Percentiles rank a stretch among this genome's conserved stretches.
These are phyloP conservation scores for Acleris laterana DNA, from an alignment of 2,888 invertebrate species.

Conservation along the genomic window DNA sequence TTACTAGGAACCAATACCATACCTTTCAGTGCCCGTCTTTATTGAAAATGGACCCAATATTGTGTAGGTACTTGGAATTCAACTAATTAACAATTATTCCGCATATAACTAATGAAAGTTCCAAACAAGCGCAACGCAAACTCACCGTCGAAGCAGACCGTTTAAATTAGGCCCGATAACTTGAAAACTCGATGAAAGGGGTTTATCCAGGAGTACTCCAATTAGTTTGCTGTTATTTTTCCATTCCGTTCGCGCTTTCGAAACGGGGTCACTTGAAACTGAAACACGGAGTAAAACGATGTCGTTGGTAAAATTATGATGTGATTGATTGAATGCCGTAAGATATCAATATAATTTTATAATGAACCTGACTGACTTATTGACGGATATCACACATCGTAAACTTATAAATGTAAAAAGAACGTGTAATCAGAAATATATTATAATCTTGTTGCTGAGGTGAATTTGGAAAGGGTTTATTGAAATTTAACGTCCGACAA, in stretches of 20 bases:
- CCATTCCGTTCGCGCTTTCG: conserved; percentile 66
- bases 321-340: not conserved
- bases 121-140: conserved; percentile 61
- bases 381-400: no score
- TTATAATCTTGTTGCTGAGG: no score
- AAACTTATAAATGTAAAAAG: no score
- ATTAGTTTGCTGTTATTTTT: conserved; percentile 84
- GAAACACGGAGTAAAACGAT: conserved; percentile 19
- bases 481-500: no score
- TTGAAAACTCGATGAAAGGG: conserved; percentile 79
- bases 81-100: conserved; percentile 9
- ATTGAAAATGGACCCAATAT: no score
- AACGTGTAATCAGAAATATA: no score
- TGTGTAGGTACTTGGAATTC: no score
- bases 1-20: no score
- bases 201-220: conserved; percentile 78
- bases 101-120: conserved; percentile 51
- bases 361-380: not conserved
- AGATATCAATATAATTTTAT: not conserved
- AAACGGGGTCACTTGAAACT: conserved; percentile 62
- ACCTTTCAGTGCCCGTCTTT: no score
- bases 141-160: conserved; percentile 73
- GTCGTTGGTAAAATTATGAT: conserved; percentile 10
- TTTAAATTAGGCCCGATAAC: conserved; percentile 82
- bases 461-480: no score